Evolutionary conservation across 2,113 vertebrate species (phyloP), one percentile per base, ranked within the genome.

Genomic region (Hippoglossus stenolepis): DNA sequence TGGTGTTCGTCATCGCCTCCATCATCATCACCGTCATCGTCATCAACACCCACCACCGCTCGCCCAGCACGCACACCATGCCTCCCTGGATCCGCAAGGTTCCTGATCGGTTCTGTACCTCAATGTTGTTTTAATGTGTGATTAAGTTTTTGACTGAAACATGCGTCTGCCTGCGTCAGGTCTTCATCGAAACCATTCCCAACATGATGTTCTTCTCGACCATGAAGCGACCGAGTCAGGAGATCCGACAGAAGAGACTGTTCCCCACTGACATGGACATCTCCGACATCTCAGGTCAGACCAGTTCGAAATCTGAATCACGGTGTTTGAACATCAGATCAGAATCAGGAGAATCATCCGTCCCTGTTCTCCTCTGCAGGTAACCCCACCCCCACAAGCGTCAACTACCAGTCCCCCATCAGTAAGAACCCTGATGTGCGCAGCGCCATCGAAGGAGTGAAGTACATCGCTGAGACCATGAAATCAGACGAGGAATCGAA

Each of bases 141-240:
- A 63, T 3, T 17, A 12, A 13, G 1, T 38, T n/a, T n/a, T 5
- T 43, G 15, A 24, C 17, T 38, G n/a, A 4, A 38, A 1, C 26
- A 2, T 62, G 5, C 14, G 0, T 75, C 24, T 12, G 2, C 57
- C 38, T 58, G 12, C n/a, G 4, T 61, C 89, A 99, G 98, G 89
- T 99, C 89, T 99, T 99, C 88, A 99, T 99, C 2, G 95, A 99
- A 79, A 99, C 96, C 18, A 96, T 99, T 91, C 98, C 98, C 87
- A 98, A 98, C 77, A 6, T 99, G 85, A 99, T 99, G 98, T 98
- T 99, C 91, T 99, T 99, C 95, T 99, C 97, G 28, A 98, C 97
- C 2, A 99, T 99, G 97, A 99, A 99, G 89, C 94, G 98, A 31
- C 96, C 97, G 0, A 95, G 97, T 65, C 96, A 95, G 93, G 97